A percentile compares a stretch with the other conserved stretches of the same genome.
phyloP scores from a whole-genome alignment of 2,113 vertebrate genomes.

The Plecturocebus donacophilus region DNA sequence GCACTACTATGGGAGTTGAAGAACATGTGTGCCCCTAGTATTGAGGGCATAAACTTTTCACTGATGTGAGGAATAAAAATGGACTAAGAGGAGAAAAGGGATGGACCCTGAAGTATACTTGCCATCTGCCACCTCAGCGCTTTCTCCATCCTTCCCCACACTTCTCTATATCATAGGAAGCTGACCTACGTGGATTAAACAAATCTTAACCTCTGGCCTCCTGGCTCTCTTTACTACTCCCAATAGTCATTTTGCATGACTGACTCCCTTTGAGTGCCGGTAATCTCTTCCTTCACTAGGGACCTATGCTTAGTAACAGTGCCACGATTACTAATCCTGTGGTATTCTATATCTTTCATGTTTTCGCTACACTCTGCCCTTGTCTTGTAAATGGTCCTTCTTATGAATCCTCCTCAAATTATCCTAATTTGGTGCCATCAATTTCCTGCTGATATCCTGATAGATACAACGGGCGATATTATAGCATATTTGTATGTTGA shows the following conservation, averaged over 20 bases:
- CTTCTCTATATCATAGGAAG: not conserved
- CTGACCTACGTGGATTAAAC: not conserved
- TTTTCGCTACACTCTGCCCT: not conserved
- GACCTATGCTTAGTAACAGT: not conserved
- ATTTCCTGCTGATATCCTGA: not conserved
- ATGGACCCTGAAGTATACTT: not conserved
- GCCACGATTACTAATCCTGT: not conserved
- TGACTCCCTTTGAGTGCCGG: not conserved
- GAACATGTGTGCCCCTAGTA: not conserved
- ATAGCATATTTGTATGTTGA: not conserved
- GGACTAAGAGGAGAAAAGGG: not conserved
- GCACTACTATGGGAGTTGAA: not conserved
- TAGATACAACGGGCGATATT: not conserved
- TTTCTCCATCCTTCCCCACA: not conserved
- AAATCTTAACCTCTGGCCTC: not conserved
- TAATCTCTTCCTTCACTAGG: not conserved
- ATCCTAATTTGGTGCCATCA: not conserved
- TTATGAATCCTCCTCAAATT: not conserved
- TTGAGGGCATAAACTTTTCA: not conserved
- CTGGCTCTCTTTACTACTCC: not conserved
- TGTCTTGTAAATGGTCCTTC: not conserved
- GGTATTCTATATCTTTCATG: not conserved
- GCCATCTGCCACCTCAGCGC: not conserved
- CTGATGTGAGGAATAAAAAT: not conserved
- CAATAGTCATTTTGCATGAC: not conserved